Base-by-base conservation (phyloP, 2,888 invertebrate genomes). In the Stenolophus ochropezus region DNA sequence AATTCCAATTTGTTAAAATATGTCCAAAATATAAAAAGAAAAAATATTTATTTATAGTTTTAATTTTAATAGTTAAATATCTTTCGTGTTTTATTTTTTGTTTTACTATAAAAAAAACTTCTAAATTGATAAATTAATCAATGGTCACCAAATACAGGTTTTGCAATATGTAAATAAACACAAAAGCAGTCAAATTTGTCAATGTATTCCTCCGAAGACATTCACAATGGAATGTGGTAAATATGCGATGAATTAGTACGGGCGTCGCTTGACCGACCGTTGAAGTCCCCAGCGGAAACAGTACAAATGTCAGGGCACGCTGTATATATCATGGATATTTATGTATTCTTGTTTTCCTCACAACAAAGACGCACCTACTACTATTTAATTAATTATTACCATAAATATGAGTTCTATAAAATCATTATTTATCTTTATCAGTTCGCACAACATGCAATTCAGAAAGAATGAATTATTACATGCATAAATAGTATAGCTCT, bases 321-420 rank as follows among this genome's bases (percentile, higher is more conserved):
- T 47, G 42, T 16, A 69, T 69, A 69, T 69, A 69, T 69, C 69
- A 69, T 69, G 8, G 69, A 69, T 69, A 69, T 69, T 69, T 69
- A 69, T 69, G 42, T 47, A 27, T 47, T 33, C 11, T 14, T 69
- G 69, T 65, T 65, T 23, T 65, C 23, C 65, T 33, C 4, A 14
- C 27, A 14, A 14, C n/a, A 56, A 56, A 56, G 56, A 56, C 56
- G 56, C 56, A 56, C 56, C 56, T 56, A 56, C 56, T 56, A 56
- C 18, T 25, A 61, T 61, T 14, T 27, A 61, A 61, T 61, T 61
- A 61, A 8, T 42, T 42, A 42, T 42, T 42, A 53, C 16, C 16
- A 56, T 56, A 20, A 25, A 61, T 61, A 61, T 61, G 61, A n/a
- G 23, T 23, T 25, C n/a, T 61, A 61, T 61, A 42, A 61, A 25